These are phyloP conservation scores for Troglohyphantes excavatus DNA, from an alignment of 2,888 invertebrate species.

Conservation along the genomic window DNA sequence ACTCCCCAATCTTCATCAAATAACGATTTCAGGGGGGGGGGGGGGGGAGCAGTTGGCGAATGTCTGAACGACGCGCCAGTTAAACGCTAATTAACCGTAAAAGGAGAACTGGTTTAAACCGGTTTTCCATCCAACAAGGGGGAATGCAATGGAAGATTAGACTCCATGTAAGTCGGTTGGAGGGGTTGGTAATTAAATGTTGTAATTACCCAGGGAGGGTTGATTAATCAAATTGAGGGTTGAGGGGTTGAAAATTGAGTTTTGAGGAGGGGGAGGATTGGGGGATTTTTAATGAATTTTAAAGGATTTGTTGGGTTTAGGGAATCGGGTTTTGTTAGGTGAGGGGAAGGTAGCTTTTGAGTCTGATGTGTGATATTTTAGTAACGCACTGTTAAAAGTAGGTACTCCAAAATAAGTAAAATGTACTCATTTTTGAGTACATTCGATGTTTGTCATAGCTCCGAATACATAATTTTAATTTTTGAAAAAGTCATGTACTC, in stretches of 20 bases:
- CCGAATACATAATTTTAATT: too few relatives aligned
- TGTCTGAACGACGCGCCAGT: neutral
- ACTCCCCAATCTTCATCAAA: too few relatives aligned
- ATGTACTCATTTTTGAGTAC: too few relatives aligned
- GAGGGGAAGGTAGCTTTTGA: too few relatives aligned
- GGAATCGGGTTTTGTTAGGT: too few relatives aligned
- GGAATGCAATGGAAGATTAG: too few relatives aligned
- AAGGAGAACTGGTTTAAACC: neutral
- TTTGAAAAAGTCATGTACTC: too few relatives aligned
- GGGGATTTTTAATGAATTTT: neutral
- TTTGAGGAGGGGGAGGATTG: neutral
- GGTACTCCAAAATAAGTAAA: too few relatives aligned
- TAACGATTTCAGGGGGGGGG: neutral
- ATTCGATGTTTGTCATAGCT: too few relatives aligned
- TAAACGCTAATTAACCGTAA: constrained; percentile 25
- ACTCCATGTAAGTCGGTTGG: neutral
- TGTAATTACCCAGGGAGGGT: constrained; percentile 6
- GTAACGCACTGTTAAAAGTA: too few relatives aligned
- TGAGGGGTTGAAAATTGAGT: neutral
- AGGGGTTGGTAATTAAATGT: constrained; percentile 31
- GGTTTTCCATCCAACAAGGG: neutral
- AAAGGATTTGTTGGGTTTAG: neutral
- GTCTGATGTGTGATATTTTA: too few relatives aligned
- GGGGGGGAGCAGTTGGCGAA: constrained; percentile 1
- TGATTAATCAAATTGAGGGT: constrained; percentile 29